Evolutionary conservation across 2,797 vertebrate species (phyloP), one percentile per base, ranked within the genome.

Genomic region (Melanotaenia parkinsoni): DNA sequence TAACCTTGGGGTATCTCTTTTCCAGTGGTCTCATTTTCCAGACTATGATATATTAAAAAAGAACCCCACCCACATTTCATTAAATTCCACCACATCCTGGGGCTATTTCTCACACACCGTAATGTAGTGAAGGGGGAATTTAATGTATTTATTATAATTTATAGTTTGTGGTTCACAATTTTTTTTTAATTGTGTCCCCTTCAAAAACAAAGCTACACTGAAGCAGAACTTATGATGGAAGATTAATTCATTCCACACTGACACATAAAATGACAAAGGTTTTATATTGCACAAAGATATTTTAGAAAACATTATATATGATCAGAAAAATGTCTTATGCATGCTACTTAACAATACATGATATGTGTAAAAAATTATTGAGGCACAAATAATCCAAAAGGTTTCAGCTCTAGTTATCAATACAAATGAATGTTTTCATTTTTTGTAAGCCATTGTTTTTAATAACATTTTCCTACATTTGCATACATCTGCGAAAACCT

Each of bases 81-180:
- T 47, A 61, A 74, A 74, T 58, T 66, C 2, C 30, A 22, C 51
- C 0, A 8, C 50, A 76, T 75, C 87, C 86, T 51, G 18, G 45
- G 83, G 88, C 83, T 86, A 37, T 85, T 86, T 88, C 88, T 85
- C 79, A 68, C 70, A 78, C 64, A 70, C 24, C 13, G 38, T 76
- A 72, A 50, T 30, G 47, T 45, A 43, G 24, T 58, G 30, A n/a
- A 22, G 40, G 16, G 22, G 28, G 63, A 70, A 72, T 56, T 56
- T 69, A 30, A 71, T 80, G 73, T 40, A 75, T 84, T 87, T 83
- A 87, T 86, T 70, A 22, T 51, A 47, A 40, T 85, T 88, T 86
- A 80, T 66, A 68, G 43, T 53, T 30, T 47, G 63, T 35, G 58
- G 58, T 67, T 74, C 32, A 35, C 13, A 54, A 66, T 18, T 58